Evolutionary conservation across 2,113 vertebrate species (phyloP), one percentile per base, ranked within the genome.

Genomic region (Cepphus grylle): DNA sequence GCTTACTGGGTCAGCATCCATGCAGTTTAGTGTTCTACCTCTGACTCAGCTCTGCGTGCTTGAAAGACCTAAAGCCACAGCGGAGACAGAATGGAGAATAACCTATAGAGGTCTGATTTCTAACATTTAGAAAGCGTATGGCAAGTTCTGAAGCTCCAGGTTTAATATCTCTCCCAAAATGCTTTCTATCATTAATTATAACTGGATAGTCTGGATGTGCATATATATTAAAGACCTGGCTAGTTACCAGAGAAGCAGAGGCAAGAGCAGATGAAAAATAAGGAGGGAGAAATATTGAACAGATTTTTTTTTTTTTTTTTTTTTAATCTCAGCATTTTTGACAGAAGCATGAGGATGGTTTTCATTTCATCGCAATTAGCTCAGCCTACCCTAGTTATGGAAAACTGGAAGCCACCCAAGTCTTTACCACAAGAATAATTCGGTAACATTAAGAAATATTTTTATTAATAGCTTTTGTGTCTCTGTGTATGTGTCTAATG

Each of bases 391-490:
- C 45, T n/a, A 32, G 19, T 40, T 85, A 73, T 8, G 12, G 71
- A 92, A 92, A 93, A 69, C 67, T 88, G 92, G 71, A 93, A 93
- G 17, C 5, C 67, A 70, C 30, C 36, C 93, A 93, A 59, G 32
- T 49, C 72, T 85, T 90, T 59, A 91, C 70, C 74, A 66, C 14
- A n/a, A 76, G 66, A 94, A 67, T 10, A 77, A 36, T 85, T 87
- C 3, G 3, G 53, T 82, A 91, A 82, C n/a, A 34, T 49, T 78
- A 56, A 87, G 22, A 77, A 95, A 82, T 73, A 76, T 30, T 91
- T 81, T 84, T 91, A 79, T 76, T 80, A 84, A 91, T 93, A 87
- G 49, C 38, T 93, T 91, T 93, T 95, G 49, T 93, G 32, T 70
- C 52, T 95, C 0, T 71, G 19, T 84, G 0, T 74, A 15, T 85